A percentile compares a stretch with the other conserved stretches of the same genome.
phyloP scores from a whole-genome alignment of 2,113 vertebrate species.

The Poeciliopsis prolifica region DNA sequence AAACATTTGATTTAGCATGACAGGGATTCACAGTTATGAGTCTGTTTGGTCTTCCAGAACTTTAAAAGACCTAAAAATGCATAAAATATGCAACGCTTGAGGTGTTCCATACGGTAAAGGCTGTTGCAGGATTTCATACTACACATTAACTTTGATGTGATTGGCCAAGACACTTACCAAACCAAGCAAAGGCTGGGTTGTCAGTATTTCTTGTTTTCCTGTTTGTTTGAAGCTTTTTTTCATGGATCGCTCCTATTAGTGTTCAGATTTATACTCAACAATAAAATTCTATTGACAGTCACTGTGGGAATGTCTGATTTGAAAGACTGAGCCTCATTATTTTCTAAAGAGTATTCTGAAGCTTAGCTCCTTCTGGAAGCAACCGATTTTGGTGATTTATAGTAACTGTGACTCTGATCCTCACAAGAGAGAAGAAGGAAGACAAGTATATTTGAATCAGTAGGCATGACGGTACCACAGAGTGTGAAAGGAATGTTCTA shows the following conservation, averaged over 20 bases:
- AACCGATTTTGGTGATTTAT: slow-evolving; percentile 16
- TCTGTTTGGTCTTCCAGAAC: slow-evolving; percentile 45
- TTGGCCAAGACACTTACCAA: not conserved
- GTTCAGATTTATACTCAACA: not conserved
- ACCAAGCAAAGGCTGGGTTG: not conserved
- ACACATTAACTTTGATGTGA: slow-evolving; percentile 22
- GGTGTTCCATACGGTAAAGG: slow-evolving; percentile 25
- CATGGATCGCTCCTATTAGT: not conserved
- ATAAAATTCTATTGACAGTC: not conserved
- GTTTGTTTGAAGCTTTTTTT: not conserved
- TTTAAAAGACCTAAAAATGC: not conserved
- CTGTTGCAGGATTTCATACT: slow-evolving; percentile 30
- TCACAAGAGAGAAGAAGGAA: slow-evolving; percentile 15
- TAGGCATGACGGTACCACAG: slow-evolving; percentile 30
- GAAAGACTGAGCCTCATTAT: not conserved
- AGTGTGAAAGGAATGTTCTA: slow-evolving; percentile 44
- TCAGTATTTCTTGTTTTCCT: not conserved
- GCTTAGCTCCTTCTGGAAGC: not conserved
- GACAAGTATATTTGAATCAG: slow-evolving; percentile 26
- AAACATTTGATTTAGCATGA: slow-evolving; percentile 57
- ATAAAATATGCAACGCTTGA: not conserved
- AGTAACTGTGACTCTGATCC: slow-evolving; percentile 20
- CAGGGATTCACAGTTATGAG: slow-evolving; percentile 49
- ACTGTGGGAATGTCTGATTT: slow-evolving; percentile 1
- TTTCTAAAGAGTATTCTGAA: not conserved